Conservation (phyloP, 2,113 vertebrate genomes). For the Nothobranchius kuhntae region DNA sequence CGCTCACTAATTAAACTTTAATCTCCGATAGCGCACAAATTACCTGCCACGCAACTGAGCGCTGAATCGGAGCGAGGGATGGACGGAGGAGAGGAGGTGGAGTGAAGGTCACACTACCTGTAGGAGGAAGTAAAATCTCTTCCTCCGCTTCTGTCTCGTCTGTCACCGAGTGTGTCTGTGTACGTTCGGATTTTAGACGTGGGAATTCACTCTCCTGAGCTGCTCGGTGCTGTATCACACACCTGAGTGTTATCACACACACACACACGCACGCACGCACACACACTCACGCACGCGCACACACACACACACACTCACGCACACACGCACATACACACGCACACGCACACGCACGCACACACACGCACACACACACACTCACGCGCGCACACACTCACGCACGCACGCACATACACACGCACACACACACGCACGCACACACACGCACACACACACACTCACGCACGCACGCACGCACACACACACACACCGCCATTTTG, state of each 20-base stretch:
- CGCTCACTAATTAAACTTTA: constrained; percentile 83
- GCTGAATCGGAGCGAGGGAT: constrained; percentile 45
- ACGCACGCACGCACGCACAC: constrained; percentile 49
- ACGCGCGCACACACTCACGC: constrained; percentile 47
- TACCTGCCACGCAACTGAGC: constrained; percentile 79
- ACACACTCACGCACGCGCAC: constrained; percentile 48
- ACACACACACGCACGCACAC: constrained; percentile 46
- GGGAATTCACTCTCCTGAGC: constrained; percentile 51
- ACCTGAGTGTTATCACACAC: constrained; percentile 65
- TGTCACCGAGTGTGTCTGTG: not conserved
- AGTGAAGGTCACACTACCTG: constrained; percentile 79
- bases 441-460: constrained; percentile 35
- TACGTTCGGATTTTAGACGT: constrained; percentile 7
- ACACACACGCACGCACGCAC: constrained; percentile 48
- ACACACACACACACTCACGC: constrained; percentile 39
- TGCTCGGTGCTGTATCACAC: constrained; percentile 26
- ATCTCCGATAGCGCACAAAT: constrained; percentile 82
- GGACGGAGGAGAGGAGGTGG: constrained; percentile 58
- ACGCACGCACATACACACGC: constrained; percentile 44
- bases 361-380: constrained; percentile 50
- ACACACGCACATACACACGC: constrained; percentile 49
- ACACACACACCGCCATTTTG: constrained; percentile 69
- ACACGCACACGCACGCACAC: too few species aligned
- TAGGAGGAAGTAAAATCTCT: constrained; percentile 34
- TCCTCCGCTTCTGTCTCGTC: constrained; percentile 6